These are phyloP conservation scores for Herpailurus yagouaroundi DNA, from an alignment of 2,113 vertebrate genomes.

Conservation along the genomic window DNA sequence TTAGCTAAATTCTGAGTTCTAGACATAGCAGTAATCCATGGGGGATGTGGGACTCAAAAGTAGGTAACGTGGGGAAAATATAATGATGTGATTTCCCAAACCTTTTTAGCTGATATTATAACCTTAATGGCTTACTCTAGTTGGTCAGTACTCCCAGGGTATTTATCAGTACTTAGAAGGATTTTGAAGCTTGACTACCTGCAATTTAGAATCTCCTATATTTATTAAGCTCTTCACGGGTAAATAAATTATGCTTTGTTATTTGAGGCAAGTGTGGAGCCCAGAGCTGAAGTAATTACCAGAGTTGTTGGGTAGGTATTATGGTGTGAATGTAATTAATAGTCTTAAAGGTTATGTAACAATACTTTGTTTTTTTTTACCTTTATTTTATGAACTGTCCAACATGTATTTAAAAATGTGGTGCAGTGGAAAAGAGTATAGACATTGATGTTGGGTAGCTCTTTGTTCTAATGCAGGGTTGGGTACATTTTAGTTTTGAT, in stretches of 20 bases:
- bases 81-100: slow-evolving; percentile 49
- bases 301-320: neutral
- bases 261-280: neutral
- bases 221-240: neutral
- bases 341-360: neutral
- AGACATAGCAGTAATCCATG: neutral
- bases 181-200: neutral
- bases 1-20: slow-evolving; percentile 56
- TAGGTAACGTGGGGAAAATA: slow-evolving; percentile 43
- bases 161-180: neutral
- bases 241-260: slow-evolving; percentile 5
- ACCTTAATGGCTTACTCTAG: neutral
- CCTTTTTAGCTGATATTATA: neutral
- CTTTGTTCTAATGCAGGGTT: neutral
- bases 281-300: neutral
- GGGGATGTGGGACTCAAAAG: neutral
- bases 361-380: neutral
- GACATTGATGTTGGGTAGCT: neutral
- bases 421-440: neutral
- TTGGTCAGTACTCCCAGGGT: neutral
- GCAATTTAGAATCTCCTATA: neutral
- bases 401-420: neutral
- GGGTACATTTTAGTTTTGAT: neutral
- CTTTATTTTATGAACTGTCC: neutral
- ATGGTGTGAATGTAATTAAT: neutral